Evolutionary conservation across 2,113 vertebrate genomes (phyloP).

Genomic region (Antidorcas marsupialis): DNA sequence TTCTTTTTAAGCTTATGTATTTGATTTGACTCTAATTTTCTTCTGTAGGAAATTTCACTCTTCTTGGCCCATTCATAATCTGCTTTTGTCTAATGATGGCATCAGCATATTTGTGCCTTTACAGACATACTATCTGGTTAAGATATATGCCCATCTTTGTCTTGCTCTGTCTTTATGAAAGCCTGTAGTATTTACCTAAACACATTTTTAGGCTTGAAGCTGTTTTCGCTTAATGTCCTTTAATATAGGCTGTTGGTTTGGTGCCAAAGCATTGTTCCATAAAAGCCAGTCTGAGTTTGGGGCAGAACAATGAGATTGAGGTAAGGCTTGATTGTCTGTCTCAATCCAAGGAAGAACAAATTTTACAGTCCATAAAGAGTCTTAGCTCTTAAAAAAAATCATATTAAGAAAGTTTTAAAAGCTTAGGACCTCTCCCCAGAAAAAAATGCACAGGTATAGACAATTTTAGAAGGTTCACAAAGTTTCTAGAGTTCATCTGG

Average conservation of each 20-base stretch:
- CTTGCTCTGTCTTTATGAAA: neutral
- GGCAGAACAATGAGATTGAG: neutral
- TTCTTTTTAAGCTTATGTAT: neutral
- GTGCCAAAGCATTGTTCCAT: neutral
- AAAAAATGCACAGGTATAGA: neutral
- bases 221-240: neutral
- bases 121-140: neutral
- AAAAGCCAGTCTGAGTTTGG: neutral
- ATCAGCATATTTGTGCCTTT: neutral
- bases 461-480: neutral
- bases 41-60: neutral
- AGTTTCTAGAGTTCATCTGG: neutral
- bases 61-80: neutral
- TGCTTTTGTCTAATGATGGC: neutral
- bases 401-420: neutral
- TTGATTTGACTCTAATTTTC: neutral
- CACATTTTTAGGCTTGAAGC: neutral
- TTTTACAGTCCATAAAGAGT: neutral
- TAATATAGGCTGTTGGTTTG: neutral
- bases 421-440: neutral
- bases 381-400: neutral
- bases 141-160: neutral
- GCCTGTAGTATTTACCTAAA: neutral
- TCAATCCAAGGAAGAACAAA: neutral
- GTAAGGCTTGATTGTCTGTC: neutral